Evolutionary conservation across 2,888 invertebrate species (phyloP).

Genomic region (Rotaria macrura): DNA sequence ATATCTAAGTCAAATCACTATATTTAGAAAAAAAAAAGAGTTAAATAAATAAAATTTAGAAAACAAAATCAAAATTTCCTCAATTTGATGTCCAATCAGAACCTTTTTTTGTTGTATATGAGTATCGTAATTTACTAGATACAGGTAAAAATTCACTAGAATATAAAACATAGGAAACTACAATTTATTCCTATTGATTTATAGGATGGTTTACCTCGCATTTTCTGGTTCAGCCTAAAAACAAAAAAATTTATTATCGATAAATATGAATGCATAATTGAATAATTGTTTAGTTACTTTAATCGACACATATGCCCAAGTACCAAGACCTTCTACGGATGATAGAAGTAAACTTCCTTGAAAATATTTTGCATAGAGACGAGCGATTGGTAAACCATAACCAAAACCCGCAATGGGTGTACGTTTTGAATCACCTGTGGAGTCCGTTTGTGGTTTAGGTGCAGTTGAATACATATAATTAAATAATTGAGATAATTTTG

Average conservation of each 20-base stretch:
- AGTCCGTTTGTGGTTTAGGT: not conserved
- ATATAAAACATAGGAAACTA: not conserved
- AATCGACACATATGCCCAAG: conserved; percentile 86
- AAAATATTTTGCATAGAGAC: conserved; percentile 92
- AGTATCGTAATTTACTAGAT: not conserved
- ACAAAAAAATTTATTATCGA: not conserved
- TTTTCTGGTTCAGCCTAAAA: not conserved
- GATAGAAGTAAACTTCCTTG: conserved; percentile 84
- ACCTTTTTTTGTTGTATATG: not conserved
- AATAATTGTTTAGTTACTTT: conserved; percentile 61
- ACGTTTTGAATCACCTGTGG: not conserved
- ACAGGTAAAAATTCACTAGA: not conserved
- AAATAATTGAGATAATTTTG: conserved; percentile 67
- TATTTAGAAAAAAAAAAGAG: not conserved
- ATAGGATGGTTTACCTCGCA: not conserved
- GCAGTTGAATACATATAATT: conserved; percentile 99
- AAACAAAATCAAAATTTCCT: not conserved
- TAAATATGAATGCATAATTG: not conserved
- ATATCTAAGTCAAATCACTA: too few relatives aligned
- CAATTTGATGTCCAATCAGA: not conserved
- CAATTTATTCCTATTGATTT: not conserved
- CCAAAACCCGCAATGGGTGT: conserved; percentile 61
- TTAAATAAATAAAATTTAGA: not conserved
- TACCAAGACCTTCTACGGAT: conserved; percentile 90
- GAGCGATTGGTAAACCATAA: conserved; percentile 87